Conservation (phyloP, 2,888 invertebrate species). For the Sinotaia quadrata region DNA sequence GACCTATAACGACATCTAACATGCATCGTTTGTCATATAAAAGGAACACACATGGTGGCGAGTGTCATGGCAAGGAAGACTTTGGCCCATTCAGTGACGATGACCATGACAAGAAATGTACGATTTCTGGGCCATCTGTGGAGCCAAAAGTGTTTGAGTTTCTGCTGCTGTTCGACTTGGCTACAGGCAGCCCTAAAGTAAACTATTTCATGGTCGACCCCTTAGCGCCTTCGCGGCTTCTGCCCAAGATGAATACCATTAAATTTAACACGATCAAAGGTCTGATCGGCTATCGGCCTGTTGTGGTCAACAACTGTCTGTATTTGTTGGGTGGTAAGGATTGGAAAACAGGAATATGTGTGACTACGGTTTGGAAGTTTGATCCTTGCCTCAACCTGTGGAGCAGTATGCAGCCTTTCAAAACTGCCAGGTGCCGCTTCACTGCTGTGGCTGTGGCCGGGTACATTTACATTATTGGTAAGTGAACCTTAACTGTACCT, state of each 20-base stretch:
- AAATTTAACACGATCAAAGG: conserved; percentile 42
- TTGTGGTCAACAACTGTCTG: conserved; percentile 52
- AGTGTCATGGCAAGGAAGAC: too few relatives aligned
- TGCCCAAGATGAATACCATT: conserved; percentile 55
- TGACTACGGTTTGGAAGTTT: conserved; percentile 50
- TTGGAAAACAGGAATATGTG: conserved; percentile 50
- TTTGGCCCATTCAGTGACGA: too few relatives aligned
- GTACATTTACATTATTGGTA: conserved; percentile 60
- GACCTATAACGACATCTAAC: too few relatives aligned
- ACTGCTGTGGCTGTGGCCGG: conserved; percentile 57
- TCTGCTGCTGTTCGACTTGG: conserved; percentile 58
- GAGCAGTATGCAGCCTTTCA: conserved; percentile 43
- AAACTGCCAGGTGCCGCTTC: conserved; percentile 52
- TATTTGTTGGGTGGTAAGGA: conserved; percentile 62
- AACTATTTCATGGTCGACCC: conserved; percentile 64
- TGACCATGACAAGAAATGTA: too few relatives aligned
- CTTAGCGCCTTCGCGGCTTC: conserved; percentile 41
- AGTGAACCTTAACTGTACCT: too few relatives aligned
- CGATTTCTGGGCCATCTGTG: not conserved
- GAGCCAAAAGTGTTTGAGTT: conserved; percentile 42
- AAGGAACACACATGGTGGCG: too few relatives aligned
- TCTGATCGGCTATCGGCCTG: conserved; percentile 53
- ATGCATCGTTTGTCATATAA: too few relatives aligned
- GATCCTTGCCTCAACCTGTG: conserved; percentile 57
- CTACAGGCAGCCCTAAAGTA: conserved; percentile 55